Percentiles rank a stretch among this genome's conserved stretches.
Evolutionary conservation across 2,888 invertebrate species (phyloP).

Genomic region (Tryphoninae sp.): DNA sequence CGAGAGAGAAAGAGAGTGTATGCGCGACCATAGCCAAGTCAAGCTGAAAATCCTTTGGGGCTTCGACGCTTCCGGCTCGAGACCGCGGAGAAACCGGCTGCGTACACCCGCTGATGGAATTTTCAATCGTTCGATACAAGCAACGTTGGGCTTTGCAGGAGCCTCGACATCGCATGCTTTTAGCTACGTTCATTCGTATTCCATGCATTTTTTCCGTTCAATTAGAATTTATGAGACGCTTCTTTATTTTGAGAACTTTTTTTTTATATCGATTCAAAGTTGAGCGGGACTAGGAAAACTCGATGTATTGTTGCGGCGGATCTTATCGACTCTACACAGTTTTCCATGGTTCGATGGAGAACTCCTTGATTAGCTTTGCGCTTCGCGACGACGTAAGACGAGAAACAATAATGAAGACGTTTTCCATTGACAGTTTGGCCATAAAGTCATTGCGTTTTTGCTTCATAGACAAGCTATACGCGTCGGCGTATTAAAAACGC

Average conservation of each 20-base stretch:
- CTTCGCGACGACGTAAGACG: too few relatives aligned
- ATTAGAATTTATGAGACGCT: background rate
- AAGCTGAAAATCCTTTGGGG: conserved; percentile 60
- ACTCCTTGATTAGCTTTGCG: too few relatives aligned
- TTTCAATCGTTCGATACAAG: conserved; percentile 56
- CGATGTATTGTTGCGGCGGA: too few relatives aligned
- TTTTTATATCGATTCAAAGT: background rate
- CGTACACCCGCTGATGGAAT: conserved; percentile 54
- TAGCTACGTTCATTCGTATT: conserved; percentile 46
- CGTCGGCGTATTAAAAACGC: too few relatives aligned
- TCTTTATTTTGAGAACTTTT: background rate
- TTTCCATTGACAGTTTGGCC: too few relatives aligned
- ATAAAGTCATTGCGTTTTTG: too few relatives aligned
- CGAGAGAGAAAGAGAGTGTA: conserved; percentile 6
- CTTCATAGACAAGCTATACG: too few relatives aligned
- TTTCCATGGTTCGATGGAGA: too few relatives aligned
- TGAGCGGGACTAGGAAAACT: too few relatives aligned
- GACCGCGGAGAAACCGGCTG: conserved; percentile 45
- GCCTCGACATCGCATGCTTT: conserved; percentile 20
- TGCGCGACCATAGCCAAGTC: conserved; percentile 12
- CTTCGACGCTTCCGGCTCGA: conserved; percentile 13
- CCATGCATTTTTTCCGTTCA: conserved; percentile 36
- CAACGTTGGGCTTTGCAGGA: conserved; percentile 7
- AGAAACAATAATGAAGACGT: too few relatives aligned
- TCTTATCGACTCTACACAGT: too few relatives aligned